Evolutionary conservation across 2,113 vertebrate species (phyloP).

Genomic region (Pandion haliaetus): DNA sequence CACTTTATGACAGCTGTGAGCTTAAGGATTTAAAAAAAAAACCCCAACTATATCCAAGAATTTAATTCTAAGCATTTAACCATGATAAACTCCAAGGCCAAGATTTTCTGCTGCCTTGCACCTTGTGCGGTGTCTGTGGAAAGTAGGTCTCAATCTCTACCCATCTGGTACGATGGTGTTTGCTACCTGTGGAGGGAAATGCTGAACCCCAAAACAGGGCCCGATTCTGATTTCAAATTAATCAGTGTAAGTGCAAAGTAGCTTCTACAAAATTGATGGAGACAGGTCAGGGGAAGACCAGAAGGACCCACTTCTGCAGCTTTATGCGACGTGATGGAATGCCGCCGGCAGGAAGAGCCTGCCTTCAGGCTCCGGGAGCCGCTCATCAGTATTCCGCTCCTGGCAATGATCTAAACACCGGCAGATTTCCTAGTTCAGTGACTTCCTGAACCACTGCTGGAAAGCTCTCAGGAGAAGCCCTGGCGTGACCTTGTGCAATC

Average conservation of each 20-base stretch:
- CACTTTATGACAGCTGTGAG: neutral
- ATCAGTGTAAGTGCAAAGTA: neutral
- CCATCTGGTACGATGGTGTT: rapidly evolving
- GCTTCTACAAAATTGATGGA: neutral
- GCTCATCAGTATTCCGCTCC: neutral
- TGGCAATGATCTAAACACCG: neutral
- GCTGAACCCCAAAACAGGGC: rapidly evolving
- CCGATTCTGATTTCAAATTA: neutral
- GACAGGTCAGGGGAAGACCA: neutral
- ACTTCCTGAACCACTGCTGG: neutral
- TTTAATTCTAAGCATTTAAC: neutral
- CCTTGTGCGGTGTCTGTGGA: neutral
- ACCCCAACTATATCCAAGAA: neutral
- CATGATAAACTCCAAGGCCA: neutral
- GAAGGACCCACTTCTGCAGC: neutral
- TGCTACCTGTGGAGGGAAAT: neutral
- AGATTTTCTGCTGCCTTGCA: neutral
- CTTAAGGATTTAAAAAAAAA: neutral
- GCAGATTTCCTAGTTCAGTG: neutral
- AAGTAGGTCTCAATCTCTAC: neutral
- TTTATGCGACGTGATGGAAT: rapidly evolving
- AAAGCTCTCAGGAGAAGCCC: neutral
- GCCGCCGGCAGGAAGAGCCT: neutral
- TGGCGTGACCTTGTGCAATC: neutral
- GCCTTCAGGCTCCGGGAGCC: rapidly evolving